Conservation (phyloP, 1,140 invertebrate species). For the Hylaeus anthracinus region DNA sequence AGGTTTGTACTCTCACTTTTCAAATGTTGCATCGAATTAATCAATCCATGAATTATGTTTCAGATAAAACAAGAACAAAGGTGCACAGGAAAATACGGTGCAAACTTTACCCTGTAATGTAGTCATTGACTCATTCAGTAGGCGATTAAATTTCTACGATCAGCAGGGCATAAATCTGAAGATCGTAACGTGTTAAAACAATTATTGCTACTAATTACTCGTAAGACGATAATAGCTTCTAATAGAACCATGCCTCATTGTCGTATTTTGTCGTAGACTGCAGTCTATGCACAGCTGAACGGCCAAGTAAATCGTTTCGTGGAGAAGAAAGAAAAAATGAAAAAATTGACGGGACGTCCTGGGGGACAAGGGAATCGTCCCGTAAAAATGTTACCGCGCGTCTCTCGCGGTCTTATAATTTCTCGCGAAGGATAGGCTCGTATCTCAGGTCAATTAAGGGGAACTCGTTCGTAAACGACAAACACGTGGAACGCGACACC, state of each 20-base stretch:
- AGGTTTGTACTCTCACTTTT: no score
- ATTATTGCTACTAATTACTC: constrained; percentile 47
- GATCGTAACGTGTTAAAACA: constrained; percentile 50
- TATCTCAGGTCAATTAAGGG: constrained; percentile 81
- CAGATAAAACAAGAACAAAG: not conserved
- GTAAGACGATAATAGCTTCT: constrained; percentile 33
- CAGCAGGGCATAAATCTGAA: constrained; percentile 19
- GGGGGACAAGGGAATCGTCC: not conserved
- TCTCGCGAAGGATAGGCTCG: constrained; percentile 67
- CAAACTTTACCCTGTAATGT: not conserved
- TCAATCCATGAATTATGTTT: no score
- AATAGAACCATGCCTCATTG: constrained; percentile 32
- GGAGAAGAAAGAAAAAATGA: not conserved
- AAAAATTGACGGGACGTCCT: not conserved
- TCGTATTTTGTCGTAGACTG: no score
- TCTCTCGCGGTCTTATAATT: constrained; percentile 60
- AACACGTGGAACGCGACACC: constrained; percentile 74
- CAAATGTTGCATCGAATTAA: no score
- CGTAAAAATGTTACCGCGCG: constrained; percentile 14
- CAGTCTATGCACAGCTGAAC: not conserved
- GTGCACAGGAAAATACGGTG: not conserved
- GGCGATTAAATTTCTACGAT: not conserved
- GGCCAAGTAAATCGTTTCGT: not conserved
- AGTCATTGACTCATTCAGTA: not conserved
- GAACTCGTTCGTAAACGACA: constrained; percentile 80